Conservation (phyloP, 1,140 invertebrate species). For the Gonioctena quinquepunctata region DNA sequence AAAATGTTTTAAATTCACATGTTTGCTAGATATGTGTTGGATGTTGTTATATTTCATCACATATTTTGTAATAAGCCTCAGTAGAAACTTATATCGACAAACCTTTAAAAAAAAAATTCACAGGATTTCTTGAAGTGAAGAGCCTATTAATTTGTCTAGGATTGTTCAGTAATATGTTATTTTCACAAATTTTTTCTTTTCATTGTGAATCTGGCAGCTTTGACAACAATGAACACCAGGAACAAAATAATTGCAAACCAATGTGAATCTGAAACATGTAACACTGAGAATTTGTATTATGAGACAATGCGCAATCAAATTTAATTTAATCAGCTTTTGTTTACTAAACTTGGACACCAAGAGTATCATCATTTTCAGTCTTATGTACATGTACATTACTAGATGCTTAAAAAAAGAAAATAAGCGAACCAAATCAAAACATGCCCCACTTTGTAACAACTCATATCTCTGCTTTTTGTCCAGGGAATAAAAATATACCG, state of each 20-base stretch:
- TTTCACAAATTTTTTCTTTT: too few relatives aligned
- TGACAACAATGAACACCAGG: too few relatives aligned
- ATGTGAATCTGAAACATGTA: neutral
- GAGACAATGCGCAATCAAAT: neutral
- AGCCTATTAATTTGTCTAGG: too few relatives aligned
- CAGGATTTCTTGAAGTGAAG: too few relatives aligned
- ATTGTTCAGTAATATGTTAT: too few relatives aligned
- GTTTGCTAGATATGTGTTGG: too few relatives aligned
- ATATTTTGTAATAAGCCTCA: too few relatives aligned
- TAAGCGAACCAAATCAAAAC: constrained; percentile 10
- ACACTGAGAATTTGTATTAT: constrained; percentile 38
- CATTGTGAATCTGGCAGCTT: neutral
- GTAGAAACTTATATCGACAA: too few relatives aligned
- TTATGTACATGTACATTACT: constrained; percentile 48
- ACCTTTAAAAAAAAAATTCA: too few relatives aligned
- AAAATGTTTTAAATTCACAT: neutral
- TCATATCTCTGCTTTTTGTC: constrained; percentile 8
- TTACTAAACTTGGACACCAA: constrained; percentile 44
- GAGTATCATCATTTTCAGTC: constrained; percentile 48
- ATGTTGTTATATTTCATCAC: too few relatives aligned
- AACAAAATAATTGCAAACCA: neutral
- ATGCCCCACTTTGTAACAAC: constrained; percentile 19
- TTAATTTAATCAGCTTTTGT: constrained; percentile 21
- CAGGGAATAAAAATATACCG: constrained; percentile 18
- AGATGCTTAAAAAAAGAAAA: constrained; percentile 30